A percentile compares a stretch with the other conserved stretches of the same genome.
These are phyloP conservation scores for Pristionchus entomophagus DNA, from an alignment of 2,888 invertebrate species.

Conservation along the genomic window DNA sequence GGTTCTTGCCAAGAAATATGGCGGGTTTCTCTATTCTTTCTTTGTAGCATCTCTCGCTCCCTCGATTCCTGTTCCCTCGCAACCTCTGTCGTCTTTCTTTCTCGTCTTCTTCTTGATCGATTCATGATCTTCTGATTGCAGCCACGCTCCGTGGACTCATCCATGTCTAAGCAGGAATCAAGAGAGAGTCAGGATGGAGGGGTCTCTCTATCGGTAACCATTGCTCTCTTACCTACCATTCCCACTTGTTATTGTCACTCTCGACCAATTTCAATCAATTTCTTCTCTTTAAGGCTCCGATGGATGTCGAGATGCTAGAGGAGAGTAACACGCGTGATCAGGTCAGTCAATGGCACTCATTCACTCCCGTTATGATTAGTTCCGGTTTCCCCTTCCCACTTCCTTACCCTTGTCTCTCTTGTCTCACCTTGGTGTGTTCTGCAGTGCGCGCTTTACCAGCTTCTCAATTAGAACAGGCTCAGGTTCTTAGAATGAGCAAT, in stretches of 20 bases:
- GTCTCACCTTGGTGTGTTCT: constrained; percentile 16
- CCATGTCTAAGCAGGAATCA: constrained; percentile 16
- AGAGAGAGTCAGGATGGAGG: neutral
- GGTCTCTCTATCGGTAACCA: neutral
- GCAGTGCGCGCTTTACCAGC: neutral
- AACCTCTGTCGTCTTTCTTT: neutral
- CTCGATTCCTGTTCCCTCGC: constrained; percentile 22
- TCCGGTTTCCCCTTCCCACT: constrained; percentile 8
- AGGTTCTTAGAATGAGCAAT: no score
- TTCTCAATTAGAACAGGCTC: neutral
- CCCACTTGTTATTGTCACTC: neutral
- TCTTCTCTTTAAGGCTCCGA: neutral
- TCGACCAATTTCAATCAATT: neutral
- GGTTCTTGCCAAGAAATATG: neutral
- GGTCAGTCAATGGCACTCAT: neutral
- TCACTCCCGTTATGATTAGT: constrained; percentile 27
- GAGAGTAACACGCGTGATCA: constrained; percentile 14
- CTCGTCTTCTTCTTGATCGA: constrained; percentile 23
- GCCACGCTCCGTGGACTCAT: constrained; percentile 21
- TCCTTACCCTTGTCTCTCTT: constrained; percentile 27
- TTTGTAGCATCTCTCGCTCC: constrained; percentile 20
- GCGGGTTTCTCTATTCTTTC: constrained; percentile 17
- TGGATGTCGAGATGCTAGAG: constrained; percentile 20
- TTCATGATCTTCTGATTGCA: neutral
- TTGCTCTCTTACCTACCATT: neutral